Evolutionary conservation across 1,140 invertebrate genomes (phyloP).

Genomic region (Cecropterus lyciades): DNA sequence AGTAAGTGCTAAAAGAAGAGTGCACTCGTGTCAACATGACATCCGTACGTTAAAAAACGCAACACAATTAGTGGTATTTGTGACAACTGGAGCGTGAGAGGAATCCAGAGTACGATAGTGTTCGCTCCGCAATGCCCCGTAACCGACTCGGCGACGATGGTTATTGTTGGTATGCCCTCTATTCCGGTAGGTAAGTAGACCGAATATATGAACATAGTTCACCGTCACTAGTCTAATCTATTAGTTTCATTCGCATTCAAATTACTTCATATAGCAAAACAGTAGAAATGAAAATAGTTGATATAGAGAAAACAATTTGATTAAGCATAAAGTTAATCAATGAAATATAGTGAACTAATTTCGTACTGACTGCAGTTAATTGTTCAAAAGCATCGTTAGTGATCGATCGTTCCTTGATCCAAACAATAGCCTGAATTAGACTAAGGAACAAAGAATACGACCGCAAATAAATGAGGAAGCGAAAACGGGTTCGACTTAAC

Average conservation of each 20-base stretch:
- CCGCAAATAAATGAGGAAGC: constrained; percentile 15
- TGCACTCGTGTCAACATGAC: constrained; percentile 40
- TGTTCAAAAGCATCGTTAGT: too few relatives aligned
- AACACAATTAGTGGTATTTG: constrained; percentile 77
- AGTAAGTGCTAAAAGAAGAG: constrained; percentile 33
- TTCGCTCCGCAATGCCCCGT: constrained; percentile 64
- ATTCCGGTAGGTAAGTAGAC: constrained; percentile 39
- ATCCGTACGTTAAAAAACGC: constrained; percentile 62
- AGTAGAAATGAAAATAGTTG: too few relatives aligned
- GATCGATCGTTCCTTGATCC: background rate
- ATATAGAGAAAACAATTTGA: too few relatives aligned
- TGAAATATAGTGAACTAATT: too few relatives aligned
- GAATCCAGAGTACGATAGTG: constrained; percentile 70
- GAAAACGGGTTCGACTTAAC: constrained; percentile 5
- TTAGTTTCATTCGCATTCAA: too few relatives aligned
- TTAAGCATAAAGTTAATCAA: too few relatives aligned
- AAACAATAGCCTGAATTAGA: background rate
- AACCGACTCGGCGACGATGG: constrained; percentile 55
- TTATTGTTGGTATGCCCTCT: constrained; percentile 53
- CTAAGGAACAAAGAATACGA: constrained; percentile 5
- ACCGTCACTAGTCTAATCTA: background rate
- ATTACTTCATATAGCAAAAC: too few relatives aligned
- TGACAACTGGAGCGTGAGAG: constrained; percentile 80
- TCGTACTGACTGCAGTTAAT: too few relatives aligned
- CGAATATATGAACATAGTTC: constrained; percentile 2